These are phyloP conservation scores for Drosophila persimilis DNA, from an alignment of 1,140 invertebrate genomes.

Conservation along the genomic window DNA sequence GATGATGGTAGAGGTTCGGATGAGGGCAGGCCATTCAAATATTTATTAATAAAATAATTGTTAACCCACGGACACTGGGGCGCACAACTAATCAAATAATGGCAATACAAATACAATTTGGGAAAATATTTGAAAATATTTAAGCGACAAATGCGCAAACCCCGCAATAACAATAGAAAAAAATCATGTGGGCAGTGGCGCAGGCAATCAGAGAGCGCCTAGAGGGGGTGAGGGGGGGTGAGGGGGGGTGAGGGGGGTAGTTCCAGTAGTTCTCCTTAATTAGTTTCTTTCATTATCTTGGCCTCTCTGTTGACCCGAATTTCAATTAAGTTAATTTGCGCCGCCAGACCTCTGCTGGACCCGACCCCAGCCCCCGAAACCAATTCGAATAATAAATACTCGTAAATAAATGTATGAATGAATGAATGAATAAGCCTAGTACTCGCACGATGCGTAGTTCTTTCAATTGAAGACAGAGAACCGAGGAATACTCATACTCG, in stretches of 20 bases:
- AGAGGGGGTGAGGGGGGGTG: neutral
- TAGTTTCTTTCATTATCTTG: constrained; percentile 82
- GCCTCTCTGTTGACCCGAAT: constrained; percentile 83
- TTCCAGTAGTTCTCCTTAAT: constrained; percentile 61
- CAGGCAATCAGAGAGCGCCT: too few species aligned
- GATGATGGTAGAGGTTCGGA: constrained; percentile 36
- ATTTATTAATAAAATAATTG: constrained; percentile 79
- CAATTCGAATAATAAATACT: constrained; percentile 43
- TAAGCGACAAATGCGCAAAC: constrained; percentile 46
- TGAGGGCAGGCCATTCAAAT: constrained; percentile 74
- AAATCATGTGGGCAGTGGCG: constrained; percentile 19
- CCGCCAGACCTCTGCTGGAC: constrained; percentile 31
- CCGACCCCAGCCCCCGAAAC: constrained; percentile 15
- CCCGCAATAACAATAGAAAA: constrained; percentile 14
- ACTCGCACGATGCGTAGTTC: constrained; percentile 30
- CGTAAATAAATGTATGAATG: constrained; percentile 63
- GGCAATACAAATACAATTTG: constrained; percentile 44
- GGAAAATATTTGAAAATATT: constrained; percentile 81
- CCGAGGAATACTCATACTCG: constrained; percentile 27
- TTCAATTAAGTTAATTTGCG: constrained; percentile 83
- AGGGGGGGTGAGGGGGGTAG: too few species aligned
- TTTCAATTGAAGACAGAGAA: constrained; percentile 44
- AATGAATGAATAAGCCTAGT: constrained; percentile 1
- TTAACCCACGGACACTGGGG: constrained; percentile 44
- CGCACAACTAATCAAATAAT: constrained; percentile 71